A percentile compares a stretch with the other conserved stretches of the same genome.
Conservation (phyloP, 2,888 invertebrate genomes). For the Penaeus monodon region DNA sequence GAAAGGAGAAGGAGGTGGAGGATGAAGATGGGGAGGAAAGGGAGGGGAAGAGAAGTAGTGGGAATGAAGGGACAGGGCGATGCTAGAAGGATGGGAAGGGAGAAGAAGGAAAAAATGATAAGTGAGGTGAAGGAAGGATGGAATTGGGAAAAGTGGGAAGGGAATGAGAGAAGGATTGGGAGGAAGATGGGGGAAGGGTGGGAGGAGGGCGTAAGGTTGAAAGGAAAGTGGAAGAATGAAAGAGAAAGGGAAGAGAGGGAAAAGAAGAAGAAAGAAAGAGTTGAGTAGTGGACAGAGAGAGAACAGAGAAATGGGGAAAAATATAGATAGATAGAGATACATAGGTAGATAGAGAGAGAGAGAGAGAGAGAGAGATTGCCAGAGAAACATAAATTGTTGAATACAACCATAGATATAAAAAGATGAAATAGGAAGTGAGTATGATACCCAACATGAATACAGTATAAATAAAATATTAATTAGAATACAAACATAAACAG, state of each 20-base stretch:
- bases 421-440: no score
- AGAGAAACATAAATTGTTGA: conserved; percentile 3
- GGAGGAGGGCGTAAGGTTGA: not conserved
- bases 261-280: not conserved
- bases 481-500: no score
- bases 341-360: not conserved
- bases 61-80: not conserved
- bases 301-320: not conserved
- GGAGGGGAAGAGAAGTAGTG: not conserved
- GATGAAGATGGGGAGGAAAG: not conserved
- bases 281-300: not conserved
- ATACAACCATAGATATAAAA: no score
- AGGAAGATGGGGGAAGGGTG: not conserved
- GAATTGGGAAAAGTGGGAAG: not conserved
- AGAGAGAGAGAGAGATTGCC: not conserved
- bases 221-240: not conserved
- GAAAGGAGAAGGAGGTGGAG: not conserved
- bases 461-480: no score
- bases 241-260: not conserved
- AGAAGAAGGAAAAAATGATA: not conserved
- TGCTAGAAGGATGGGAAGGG: not conserved
- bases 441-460: no score
- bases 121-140: no score
- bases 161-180: not conserved
- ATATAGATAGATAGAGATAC: not conserved